Evolutionary conservation across 2,797 vertebrate genomes (phyloP).

Genomic region (Strix occidentalis): DNA sequence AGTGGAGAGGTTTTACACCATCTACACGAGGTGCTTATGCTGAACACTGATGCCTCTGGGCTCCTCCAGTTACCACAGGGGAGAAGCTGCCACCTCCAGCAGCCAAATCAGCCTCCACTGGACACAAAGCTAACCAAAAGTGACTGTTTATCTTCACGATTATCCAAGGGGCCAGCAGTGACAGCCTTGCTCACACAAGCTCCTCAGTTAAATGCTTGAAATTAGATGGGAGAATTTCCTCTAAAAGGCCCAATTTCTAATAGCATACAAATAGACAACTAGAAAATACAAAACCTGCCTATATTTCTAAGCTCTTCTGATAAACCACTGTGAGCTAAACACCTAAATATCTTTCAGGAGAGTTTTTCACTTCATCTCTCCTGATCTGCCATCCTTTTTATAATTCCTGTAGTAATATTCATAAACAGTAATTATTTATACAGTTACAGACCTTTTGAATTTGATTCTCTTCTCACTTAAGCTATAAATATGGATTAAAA

Average conservation of each 20-base stretch:
- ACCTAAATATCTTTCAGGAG: background rate
- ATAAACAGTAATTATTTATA: conserved; percentile 62
- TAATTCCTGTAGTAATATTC: conserved; percentile 36
- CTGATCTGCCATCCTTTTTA: conserved; percentile 1
- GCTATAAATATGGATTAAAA: conserved; percentile 62
- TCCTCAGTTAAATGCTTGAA: background rate
- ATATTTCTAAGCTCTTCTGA: background rate
- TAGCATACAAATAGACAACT: background rate
- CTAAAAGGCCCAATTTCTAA: background rate
- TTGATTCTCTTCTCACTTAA: conserved; percentile 61
- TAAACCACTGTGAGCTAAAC: background rate
- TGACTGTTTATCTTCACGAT: background rate
- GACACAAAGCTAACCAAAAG: background rate
- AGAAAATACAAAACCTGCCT: background rate
- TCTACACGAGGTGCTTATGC: background rate
- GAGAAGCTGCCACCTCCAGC: background rate
- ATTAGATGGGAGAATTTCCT: background rate
- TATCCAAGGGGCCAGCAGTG: rapidly evolving
- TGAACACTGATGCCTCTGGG: background rate
- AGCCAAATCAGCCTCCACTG: rapidly evolving
- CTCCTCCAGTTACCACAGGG: background rate
- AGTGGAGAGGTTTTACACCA: background rate
- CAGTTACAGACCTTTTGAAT: conserved; percentile 50
- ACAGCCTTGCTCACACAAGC: background rate
- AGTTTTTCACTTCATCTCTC: background rate